Evolutionary conservation across 2,797 vertebrate genomes (phyloP).

Genomic region (Ciconia nigra): DNA sequence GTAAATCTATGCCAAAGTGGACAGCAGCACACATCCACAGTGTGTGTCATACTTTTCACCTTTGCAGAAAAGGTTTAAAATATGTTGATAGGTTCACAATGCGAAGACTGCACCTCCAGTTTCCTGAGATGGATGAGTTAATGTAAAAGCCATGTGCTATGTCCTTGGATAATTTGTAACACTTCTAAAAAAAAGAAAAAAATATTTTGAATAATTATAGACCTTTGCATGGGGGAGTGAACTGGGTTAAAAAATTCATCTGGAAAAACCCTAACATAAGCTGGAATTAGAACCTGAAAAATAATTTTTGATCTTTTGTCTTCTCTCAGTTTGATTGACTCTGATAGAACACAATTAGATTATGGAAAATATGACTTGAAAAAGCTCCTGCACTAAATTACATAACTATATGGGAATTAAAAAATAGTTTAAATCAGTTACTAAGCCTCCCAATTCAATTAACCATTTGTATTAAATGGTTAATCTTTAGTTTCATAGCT

Average conservation of each 20-base stretch:
- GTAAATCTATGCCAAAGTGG: rapidly evolving
- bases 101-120: background rate
- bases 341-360: background rate
- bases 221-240: background rate
- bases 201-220: background rate
- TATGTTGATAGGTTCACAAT: background rate
- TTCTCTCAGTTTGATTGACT: background rate
- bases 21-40: background rate
- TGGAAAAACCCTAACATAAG: background rate
- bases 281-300: background rate
- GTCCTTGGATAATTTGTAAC: constrained; percentile 8
- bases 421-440: background rate
- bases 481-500: background rate
- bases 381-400: background rate
- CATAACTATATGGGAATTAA: background rate
- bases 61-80: background rate
- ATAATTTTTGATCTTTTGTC: background rate
- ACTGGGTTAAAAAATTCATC: background rate
- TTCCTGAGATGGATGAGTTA: background rate
- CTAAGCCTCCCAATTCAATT: background rate
- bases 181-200: background rate
- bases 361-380: background rate
- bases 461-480: no score
- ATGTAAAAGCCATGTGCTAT: constrained; percentile 3
- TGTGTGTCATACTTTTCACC: background rate